Percentiles rank a stretch among this genome's conserved stretches.
phyloP scores from a whole-genome alignment of 2,888 invertebrate species.

The Troilus luridus region DNA sequence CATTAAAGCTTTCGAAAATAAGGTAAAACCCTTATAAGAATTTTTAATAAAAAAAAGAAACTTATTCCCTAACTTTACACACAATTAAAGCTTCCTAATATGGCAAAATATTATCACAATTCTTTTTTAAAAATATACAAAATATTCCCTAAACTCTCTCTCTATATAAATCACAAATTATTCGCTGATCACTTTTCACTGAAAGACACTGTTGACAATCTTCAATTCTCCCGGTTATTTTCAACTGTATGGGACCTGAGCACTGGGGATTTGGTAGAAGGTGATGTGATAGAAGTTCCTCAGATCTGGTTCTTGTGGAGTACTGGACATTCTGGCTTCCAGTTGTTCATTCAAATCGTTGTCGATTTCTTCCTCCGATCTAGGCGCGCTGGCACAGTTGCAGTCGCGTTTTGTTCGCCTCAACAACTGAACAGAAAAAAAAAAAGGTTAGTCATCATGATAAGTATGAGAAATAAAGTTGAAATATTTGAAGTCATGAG shows the following conservation, averaged over 20 bases:
- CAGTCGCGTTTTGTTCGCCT: conserved; percentile 62
- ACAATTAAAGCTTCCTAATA: conserved; percentile 36
- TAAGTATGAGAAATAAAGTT: neutral
- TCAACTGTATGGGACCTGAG: conserved; percentile 50
- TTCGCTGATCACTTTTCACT: conserved; percentile 54
- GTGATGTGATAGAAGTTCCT: conserved; percentile 60
- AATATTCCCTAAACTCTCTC: conserved; percentile 37
- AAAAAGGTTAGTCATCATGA: conserved; percentile 34
- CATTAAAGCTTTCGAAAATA: conserved; percentile 32
- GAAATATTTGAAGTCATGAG: neutral
- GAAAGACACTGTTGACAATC: conserved; percentile 49
- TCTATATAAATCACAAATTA: conserved; percentile 50
- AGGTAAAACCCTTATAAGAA: conserved; percentile 7
- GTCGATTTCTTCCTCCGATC: conserved; percentile 61
- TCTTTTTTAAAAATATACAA: neutral
- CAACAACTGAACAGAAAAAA: conserved; percentile 62
- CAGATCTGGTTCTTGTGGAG: conserved; percentile 59
- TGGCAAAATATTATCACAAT: conserved; percentile 46
- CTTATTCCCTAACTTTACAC: conserved; percentile 38
- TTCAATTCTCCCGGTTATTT: neutral
- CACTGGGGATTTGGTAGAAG: conserved; percentile 60
- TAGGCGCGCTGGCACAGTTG: conserved; percentile 43
- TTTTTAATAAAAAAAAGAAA: neutral
- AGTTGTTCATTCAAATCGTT: conserved; percentile 62
- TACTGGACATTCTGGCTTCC: conserved; percentile 58